A percentile compares a stretch with the other conserved stretches of the same genome.
Evolutionary conservation across 2,888 invertebrate genomes (phyloP).

Genomic region (Ichneumon xanthorius): DNA sequence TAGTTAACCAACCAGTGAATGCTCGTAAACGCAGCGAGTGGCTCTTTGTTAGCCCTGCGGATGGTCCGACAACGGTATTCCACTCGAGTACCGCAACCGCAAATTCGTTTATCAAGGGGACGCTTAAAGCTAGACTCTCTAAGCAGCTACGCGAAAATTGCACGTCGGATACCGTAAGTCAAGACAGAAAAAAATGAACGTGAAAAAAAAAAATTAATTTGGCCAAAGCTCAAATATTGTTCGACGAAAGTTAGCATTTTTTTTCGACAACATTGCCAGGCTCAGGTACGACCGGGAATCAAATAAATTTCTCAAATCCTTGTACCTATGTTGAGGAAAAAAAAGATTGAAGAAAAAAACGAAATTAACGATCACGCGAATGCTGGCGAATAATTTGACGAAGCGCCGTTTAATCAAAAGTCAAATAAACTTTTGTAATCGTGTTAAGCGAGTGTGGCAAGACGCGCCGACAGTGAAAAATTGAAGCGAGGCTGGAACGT

Average conservation of each 20-base stretch:
- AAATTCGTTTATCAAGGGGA: constrained; percentile 65
- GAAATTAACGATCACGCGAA: constrained; percentile 2
- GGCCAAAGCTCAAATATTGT: neutral
- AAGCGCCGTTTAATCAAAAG: constrained; percentile 57
- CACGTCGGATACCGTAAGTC: neutral
- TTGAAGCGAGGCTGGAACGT: constrained; percentile 31
- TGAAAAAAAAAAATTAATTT: neutral
- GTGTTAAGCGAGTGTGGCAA: constrained; percentile 5
- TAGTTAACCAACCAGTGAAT: constrained; percentile 9
- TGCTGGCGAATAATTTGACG: constrained; percentile 58
- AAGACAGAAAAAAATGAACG: neutral
- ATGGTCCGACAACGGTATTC: constrained; percentile 41
- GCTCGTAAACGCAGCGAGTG: constrained; percentile 19
- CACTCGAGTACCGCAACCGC: constrained; percentile 55
- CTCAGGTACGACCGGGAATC: neutral
- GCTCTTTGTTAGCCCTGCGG: constrained; percentile 61
- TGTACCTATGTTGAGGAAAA: neutral
- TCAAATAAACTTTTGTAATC: constrained; percentile 58
- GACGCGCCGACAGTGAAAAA: constrained; percentile 22
- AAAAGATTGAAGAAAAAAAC: constrained; percentile 22
- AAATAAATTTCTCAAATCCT: neutral
- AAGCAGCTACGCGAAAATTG: neutral
- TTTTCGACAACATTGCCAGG: too few species aligned
- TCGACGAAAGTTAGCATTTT: neutral
- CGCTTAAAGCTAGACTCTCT: constrained; percentile 12